phyloP scores from a whole-genome alignment of 2,888 invertebrate species.

The Agonopterix arenella region DNA sequence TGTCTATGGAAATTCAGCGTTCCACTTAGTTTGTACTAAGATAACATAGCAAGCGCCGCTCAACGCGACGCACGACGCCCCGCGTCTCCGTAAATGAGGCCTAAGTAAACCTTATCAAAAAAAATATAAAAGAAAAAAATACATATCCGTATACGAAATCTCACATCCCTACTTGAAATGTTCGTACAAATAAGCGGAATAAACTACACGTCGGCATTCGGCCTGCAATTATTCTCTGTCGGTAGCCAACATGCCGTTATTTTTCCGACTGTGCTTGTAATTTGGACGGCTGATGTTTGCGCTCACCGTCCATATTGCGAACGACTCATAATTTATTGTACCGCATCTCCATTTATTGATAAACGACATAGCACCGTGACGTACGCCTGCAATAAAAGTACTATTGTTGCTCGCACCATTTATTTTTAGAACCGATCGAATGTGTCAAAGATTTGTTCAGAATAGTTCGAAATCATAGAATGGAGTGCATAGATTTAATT shows the following conservation, averaged over 20 bases:
- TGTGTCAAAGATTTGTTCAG: no score
- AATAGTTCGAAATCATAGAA: no score
- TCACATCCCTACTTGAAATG: no score
- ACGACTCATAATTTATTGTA: slow-evolving; percentile 48
- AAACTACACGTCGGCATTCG: slow-evolving; percentile 45
- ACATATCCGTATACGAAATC: no score
- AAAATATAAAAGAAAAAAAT: no score
- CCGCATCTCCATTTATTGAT: slow-evolving; percentile 54
- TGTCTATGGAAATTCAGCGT: no score
- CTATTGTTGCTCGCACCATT: slow-evolving; percentile 29
- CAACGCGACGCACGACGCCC: no score
- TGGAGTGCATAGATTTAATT: no score
- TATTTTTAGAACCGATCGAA: slow-evolving; percentile 14
- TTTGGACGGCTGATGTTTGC: slow-evolving; percentile 48
- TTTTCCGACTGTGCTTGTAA: slow-evolving; percentile 53
- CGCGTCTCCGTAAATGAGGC: no score
- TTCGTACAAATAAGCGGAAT: slow-evolving; percentile 49
- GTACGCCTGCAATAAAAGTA: slow-evolving; percentile 26
- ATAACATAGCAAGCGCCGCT: no score
- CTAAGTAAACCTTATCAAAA: no score
- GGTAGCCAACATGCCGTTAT: slow-evolving; percentile 33
- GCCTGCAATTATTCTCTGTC: slow-evolving; percentile 59
- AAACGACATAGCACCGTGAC: slow-evolving; percentile 36
- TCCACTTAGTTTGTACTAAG: no score
- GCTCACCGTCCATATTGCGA: slow-evolving; percentile 41